phyloP scores from a whole-genome alignment of 2,113 vertebrate species.

The Phylloscopus trochiloides region DNA sequence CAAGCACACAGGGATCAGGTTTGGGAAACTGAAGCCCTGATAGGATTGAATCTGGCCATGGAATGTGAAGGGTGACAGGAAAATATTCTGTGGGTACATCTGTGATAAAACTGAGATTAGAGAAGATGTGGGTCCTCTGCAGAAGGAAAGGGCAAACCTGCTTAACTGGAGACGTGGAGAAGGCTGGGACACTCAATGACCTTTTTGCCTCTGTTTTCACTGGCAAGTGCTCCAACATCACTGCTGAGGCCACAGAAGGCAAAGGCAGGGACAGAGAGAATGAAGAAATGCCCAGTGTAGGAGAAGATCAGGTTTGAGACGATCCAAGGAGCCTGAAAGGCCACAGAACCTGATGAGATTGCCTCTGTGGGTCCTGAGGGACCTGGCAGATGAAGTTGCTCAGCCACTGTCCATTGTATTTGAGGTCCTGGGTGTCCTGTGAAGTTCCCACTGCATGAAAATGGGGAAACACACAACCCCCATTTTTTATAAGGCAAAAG shows the following conservation, averaged over 20 bases:
- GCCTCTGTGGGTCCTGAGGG: not conserved
- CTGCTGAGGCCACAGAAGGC: not conserved
- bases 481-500: not conserved
- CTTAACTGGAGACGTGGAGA: rapidly evolving
- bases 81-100: not conserved
- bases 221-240: not conserved
- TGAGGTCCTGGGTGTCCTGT: not conserved
- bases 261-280: not conserved
- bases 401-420: rapidly evolving
- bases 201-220: not conserved
- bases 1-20: not conserved
- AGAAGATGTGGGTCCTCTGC: not conserved
- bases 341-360: not conserved
- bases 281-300: rapidly evolving
- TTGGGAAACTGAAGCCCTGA: not conserved
- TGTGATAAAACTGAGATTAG: not conserved
- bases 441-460: not conserved
- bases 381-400: not conserved
- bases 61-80: not conserved
- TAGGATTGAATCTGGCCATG: not conserved
- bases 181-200: not conserved
- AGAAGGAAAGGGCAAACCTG: not conserved
- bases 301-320: not conserved
- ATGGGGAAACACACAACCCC: not conserved
- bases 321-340: not conserved